These are phyloP conservation scores for Xyliphius kryptos DNA, from an alignment of 2,113 vertebrate genomes.

Conservation along the genomic window DNA sequence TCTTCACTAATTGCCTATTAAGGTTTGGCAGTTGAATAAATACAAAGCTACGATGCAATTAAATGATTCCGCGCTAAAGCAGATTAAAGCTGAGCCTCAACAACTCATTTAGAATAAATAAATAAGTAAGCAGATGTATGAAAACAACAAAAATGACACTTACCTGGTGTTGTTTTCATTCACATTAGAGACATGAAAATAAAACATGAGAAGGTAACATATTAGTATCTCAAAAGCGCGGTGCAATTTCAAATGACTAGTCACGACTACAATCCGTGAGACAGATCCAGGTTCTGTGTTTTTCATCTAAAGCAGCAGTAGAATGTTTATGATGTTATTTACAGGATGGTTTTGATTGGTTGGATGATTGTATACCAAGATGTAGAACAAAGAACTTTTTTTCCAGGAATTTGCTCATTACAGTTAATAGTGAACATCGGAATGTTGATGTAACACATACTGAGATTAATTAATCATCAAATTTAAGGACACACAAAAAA, in stretches of 20 bases:
- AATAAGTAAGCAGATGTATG: neutral
- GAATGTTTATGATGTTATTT: neutral
- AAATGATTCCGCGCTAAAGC: constrained; percentile 7
- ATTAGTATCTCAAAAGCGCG: neutral
- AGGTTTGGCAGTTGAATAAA: constrained; percentile 13
- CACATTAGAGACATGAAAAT: neutral
- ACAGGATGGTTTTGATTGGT: neutral
- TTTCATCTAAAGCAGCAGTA: neutral
- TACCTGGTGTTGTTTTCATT: constrained; percentile 10
- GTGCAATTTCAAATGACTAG: no score
- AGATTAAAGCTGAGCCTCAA: constrained; percentile 1
- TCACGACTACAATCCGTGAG: neutral
- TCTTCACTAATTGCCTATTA: constrained; percentile 14
- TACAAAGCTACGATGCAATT: neutral
- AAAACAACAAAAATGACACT: neutral
- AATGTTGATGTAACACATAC: no score
- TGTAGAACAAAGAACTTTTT: no score
- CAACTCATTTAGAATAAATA: neutral
- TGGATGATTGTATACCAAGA: neutral
- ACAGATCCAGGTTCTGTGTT: neutral
- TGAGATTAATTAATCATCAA: no score
- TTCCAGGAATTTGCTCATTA: no score
- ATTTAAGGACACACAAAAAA: no score
- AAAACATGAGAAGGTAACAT: neutral
- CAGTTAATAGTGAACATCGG: no score